Evolutionary conservation across 2,797 vertebrate genomes (phyloP), one percentile per base, ranked within the genome.

Genomic region (Nannoperca obscura): DNA sequence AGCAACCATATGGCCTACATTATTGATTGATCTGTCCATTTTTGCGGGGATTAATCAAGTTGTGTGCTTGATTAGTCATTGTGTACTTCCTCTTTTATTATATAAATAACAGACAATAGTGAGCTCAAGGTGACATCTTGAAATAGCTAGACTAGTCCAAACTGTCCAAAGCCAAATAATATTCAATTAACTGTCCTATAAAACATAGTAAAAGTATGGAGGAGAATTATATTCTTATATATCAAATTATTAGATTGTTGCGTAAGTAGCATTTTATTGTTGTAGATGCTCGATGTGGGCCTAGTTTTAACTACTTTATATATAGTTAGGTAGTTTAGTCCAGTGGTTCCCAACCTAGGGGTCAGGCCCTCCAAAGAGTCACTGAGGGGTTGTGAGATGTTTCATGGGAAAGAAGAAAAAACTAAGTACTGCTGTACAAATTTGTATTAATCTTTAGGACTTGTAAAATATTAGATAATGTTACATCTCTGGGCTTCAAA

Each of bases 51-150:
- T 53, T 2, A 20, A 59, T 52, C 32, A 14, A 52, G 19, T 42
- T 74, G 9, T 68, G n/a, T 38, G 11, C 22, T 61, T 11, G 9
- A 74, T 74, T 54, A 36, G 58, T 69, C 17, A 44, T 63, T 58
- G 32, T 57, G 32, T 46, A 30, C 46, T 30, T 70, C 58, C n/a
- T 66, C 17, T 24, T 74, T 63, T 40, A n/a, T n/a, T 40, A 22
- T 32, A 38, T 17, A 22, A 27, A 57, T 24, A 46, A 36, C 19
- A 62, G 22, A 55, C 20, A 42, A 13, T 9, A 22, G 19, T 0
- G 20, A 71, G 22, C 11, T 17, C 47, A 36, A 20, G 24, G n/a
- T 50, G 22, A 50, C 11, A 7, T 52, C 22, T 52, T 40, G 55
- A 49, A 71, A 58, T 42, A 3, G 20, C 4, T 34, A 17, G 7